phyloP scores from a whole-genome alignment of 1,140 invertebrate genomes.

The Temnothorax curvispinosus region DNA sequence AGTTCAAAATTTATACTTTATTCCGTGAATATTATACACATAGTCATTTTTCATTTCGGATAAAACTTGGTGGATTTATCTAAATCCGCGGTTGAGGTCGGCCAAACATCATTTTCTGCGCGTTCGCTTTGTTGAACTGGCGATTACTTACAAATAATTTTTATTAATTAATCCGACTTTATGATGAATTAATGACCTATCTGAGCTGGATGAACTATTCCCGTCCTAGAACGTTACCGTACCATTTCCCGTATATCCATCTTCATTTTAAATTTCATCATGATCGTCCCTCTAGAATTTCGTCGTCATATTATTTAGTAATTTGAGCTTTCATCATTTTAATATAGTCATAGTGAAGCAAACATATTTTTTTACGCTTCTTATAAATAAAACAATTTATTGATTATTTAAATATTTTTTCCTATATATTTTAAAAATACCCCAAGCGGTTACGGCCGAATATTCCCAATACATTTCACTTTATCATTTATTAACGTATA shows the following conservation, averaged over 20 bases:
- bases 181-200: conserved; percentile 58
- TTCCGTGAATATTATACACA: neutral
- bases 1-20: neutral
- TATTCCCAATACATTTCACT: conserved; percentile 2
- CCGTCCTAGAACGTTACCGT: conserved; percentile 47
- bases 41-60: neutral
- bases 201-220: conserved; percentile 39
- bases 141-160: conserved; percentile 47
- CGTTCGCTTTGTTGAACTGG: neutral
- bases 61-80: neutral
- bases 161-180: conserved; percentile 58
- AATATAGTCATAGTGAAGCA: neutral
- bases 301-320: conserved; percentile 42
- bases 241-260: conserved; percentile 55
- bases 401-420: conserved; percentile 1
- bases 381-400: neutral
- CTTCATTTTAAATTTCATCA: conserved; percentile 55
- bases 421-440: neutral
- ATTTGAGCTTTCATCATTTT: conserved; percentile 18
- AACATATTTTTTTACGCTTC: neutral
- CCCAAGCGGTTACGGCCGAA: neutral
- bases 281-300: conserved; percentile 41
- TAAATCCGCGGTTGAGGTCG: neutral
- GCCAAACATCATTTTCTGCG: neutral
- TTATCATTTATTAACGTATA: conserved; percentile 13